Conservation (phyloP, 2,888 invertebrate species). For the Pycnomerus fuliginosus region DNA sequence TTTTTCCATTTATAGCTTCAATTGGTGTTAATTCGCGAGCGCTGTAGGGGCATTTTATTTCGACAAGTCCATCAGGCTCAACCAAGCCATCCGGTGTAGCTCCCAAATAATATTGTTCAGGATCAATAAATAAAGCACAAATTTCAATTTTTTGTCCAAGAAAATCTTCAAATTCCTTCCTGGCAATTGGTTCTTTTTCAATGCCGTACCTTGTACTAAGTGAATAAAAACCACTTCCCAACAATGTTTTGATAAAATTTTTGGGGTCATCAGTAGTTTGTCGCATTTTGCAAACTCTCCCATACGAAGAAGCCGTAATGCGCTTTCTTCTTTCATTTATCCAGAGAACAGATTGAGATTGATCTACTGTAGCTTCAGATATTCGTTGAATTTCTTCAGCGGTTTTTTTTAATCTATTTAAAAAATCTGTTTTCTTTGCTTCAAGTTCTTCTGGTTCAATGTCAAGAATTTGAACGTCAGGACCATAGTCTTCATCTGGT, state of each 20-base stretch:
- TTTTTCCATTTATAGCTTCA: background rate
- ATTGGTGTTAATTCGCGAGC: background rate
- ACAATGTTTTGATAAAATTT: background rate
- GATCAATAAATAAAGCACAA: conserved; percentile 4
- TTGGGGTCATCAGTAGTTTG: background rate
- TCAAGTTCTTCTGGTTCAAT: background rate
- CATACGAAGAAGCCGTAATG: background rate
- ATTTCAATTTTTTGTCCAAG: background rate
- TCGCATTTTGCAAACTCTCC: background rate
- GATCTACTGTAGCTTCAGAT: background rate
- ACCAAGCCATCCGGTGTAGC: conserved; percentile 11
- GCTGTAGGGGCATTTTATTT: conserved; percentile 12
- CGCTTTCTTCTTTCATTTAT: background rate
- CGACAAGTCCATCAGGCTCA: conserved; percentile 2
- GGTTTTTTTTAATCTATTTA: background rate
- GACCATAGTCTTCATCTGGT: background rate
- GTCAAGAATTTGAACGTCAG: background rate
- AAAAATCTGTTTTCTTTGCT: background rate
- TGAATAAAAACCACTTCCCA: too few relatives aligned
- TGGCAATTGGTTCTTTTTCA: background rate
- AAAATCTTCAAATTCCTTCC: background rate
- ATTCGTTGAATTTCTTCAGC: background rate
- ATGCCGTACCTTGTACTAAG: background rate
- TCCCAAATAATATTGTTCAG: conserved; percentile 2
- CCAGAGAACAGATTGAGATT: background rate